Percentiles rank a stretch among this genome's conserved stretches.
Evolutionary conservation across 2,113 vertebrate species (phyloP).

Genomic region (Psephotus haematonotus): DNA sequence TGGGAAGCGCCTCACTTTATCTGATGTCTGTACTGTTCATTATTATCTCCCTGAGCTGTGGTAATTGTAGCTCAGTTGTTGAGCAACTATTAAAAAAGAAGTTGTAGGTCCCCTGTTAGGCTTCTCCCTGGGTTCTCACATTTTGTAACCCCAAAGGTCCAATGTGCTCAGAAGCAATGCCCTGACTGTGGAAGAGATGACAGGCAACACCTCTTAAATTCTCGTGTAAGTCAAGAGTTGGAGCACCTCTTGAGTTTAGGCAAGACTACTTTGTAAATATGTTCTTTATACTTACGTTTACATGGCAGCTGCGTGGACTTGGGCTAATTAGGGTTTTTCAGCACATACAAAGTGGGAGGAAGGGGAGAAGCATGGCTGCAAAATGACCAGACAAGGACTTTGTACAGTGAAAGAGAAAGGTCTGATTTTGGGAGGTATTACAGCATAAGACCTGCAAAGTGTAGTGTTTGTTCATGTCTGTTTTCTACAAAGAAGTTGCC

Average conservation of each 20-base stretch:
- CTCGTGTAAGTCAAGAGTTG: background rate
- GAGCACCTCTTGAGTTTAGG: background rate
- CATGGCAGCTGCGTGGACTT: background rate
- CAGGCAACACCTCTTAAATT: constrained; percentile 2
- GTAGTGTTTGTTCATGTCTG: background rate
- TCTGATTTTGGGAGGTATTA: background rate
- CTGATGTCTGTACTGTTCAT: background rate
- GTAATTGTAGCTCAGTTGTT: background rate
- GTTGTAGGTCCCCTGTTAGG: background rate
- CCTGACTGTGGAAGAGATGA: background rate
- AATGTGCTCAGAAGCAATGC: background rate
- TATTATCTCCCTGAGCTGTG: background rate
- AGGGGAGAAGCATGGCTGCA: background rate
- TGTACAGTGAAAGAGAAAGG: background rate
- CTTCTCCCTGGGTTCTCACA: background rate
- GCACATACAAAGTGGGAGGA: background rate
- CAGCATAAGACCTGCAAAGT: background rate
- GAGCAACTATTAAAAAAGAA: background rate
- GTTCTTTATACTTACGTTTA: background rate
- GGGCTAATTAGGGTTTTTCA: background rate
- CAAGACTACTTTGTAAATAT: background rate
- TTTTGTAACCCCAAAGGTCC: background rate
- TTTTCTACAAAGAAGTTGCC: background rate
- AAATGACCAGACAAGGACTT: background rate
- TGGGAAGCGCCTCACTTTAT: background rate